Evolutionary conservation across 2,888 invertebrate species (phyloP), one percentile per base, ranked within the genome.

Genomic region (Graphium colonna): DNA sequence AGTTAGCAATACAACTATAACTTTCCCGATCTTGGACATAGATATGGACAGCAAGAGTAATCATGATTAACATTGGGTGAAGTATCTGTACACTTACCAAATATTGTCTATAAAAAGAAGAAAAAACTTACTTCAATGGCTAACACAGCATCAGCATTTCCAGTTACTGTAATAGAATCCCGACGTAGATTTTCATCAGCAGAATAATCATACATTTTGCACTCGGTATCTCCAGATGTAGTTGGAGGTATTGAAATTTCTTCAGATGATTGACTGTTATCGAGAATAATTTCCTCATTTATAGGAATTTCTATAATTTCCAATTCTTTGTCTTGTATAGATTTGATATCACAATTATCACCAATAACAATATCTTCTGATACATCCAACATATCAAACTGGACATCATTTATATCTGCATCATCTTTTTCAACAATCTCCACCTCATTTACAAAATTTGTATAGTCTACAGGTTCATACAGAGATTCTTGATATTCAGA

Each of bases 341-440:
- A 64, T 57, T 85, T 85, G 0, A 75, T 62, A 51, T 86, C 85
- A 65, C 73, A 78, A 51, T 61, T 75, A 33, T 82, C 82, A 0
- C 81, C 87, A 55, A 89, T 84, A 0, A 83, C 76, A 51, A 89
- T 88, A 56, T 88, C 88, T 62, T 88, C 89, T 0, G 87, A 89
- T 0, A 88, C 87, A 67, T 88, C 88, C 52, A 89, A 69, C 87
- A 88, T 87, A 55, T 88, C 88, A 62, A 89, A 79, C 40, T 84
- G 82, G 33, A 87, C 64, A 46, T 83, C 81, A 62, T 75, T 80
- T 3, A 69, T 66, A 17, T 71, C 61, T 1, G 62, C 52, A 51
- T 40, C 50, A n/a, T 55, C 50, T 18, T 50, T 38, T 71, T 68
- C 71, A 10, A 63, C 54, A 16, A 60, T 53, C 44, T 55, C 56